Percentiles rank a stretch among this genome's conserved stretches.
These are phyloP conservation scores for Rousettus madagascariensis DNA, from an alignment of 2,797 vertebrate species.

Conservation along the genomic window DNA sequence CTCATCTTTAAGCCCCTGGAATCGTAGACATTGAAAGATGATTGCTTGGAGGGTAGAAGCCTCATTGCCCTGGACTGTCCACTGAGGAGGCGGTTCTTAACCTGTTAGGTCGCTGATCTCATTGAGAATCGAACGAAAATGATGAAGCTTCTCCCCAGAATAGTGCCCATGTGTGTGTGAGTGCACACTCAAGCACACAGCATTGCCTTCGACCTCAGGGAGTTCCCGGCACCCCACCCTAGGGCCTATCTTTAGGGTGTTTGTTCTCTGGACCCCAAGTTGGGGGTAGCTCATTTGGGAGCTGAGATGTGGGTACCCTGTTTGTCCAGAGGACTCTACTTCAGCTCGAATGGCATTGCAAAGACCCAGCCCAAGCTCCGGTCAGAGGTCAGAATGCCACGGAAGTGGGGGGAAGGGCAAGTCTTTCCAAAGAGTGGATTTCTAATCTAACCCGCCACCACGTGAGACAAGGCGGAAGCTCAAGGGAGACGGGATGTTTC, in stretches of 20 bases:
- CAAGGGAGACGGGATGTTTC: background rate
- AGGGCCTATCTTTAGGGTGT: background rate
- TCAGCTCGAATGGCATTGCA: background rate
- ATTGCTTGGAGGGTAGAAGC: background rate
- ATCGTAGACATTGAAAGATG: background rate
- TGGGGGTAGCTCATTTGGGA: background rate
- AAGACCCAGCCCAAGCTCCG: background rate
- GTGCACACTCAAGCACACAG: fast-evolving
- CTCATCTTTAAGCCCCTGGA: background rate
- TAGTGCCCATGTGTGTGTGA: background rate
- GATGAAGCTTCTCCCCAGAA: background rate
- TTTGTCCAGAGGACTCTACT: background rate
- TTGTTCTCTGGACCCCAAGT: background rate
- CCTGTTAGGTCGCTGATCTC: background rate
- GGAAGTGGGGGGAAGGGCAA: too few species aligned
- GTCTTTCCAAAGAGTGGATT: background rate
- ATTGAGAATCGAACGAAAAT: background rate
- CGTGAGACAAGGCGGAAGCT: background rate
- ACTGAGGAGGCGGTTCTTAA: too few species aligned
- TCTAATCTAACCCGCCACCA: background rate
- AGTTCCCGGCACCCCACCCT: background rate
- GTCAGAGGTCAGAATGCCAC: fast-evolving
- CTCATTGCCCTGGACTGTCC: too few species aligned
- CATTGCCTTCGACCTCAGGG: background rate
- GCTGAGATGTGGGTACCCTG: background rate